Evolutionary conservation across 2,888 invertebrate genomes (phyloP), one percentile per base, ranked within the genome.

Genomic region (Lasioglossum marginatum): DNA sequence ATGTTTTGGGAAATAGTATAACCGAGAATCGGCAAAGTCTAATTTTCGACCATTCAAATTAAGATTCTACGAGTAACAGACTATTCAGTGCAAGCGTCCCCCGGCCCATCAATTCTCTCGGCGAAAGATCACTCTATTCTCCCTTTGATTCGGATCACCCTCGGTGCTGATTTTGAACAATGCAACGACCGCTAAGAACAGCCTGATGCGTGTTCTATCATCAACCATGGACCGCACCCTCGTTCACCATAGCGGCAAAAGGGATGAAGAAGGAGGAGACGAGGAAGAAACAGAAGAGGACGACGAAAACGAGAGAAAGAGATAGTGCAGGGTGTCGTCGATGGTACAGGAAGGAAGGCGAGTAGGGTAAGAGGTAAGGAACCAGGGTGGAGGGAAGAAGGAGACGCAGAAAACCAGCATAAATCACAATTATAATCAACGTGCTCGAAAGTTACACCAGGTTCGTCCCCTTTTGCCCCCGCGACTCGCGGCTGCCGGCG

Each of bases 401-500:
- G 77, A 76, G 82, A 63, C 71, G 40, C 81, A 85, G 87, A 81
- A 86, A 88, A 86, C 71, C 87, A 83, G 88, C 90, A 92, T 93
- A 93, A 93, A 93, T 93, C 93, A 93, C 92, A 93, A 93, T 93
- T 93, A 93, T 92, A 93, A 93, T 93, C 93, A 93, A 92, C 93
- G 93, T 91, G 91, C 92, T 90, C 90, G 89, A 90, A 88, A 92
- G 89, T 92, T 88, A 90, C 90, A 89, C 90, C 89, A 40, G 90
- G 90, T 87, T 76, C 80, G 77, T 87, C 91, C 88, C 91, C 88
- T 90, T 90, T 89, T 87, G 88, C 79, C 85, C 57, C 82, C 81
- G 86, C 83, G 82, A 82, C 77, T 85, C 83, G 73, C 68, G 79
- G 79, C 85, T 84, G 81, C 88, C 89, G 90, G 88, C 91, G 91